Percentiles rank a stretch among this genome's conserved stretches.
Evolutionary conservation across 2,797 vertebrate species (phyloP).

Genomic region (Gallinago nigripennis): DNA sequence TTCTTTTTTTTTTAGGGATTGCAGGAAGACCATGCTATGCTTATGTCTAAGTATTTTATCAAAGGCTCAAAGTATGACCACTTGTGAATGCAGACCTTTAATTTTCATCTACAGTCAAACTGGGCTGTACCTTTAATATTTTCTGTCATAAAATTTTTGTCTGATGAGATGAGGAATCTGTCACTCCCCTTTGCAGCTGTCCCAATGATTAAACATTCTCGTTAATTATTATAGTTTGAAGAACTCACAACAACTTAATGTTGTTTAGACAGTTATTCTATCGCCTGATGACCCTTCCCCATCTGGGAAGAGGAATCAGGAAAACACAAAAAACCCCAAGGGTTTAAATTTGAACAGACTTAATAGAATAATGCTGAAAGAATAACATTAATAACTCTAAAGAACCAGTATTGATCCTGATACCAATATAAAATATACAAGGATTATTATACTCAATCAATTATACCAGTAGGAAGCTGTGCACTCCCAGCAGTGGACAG

Average conservation of each 20-base stretch:
- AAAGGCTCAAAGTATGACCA: background rate
- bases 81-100: background rate
- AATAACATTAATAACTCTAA: background rate
- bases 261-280: background rate
- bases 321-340: background rate
- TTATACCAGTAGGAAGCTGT: background rate
- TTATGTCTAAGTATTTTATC: background rate
- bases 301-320: background rate
- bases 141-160: background rate
- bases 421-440: background rate
- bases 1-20: background rate
- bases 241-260: background rate
- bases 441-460: background rate
- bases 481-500: background rate
- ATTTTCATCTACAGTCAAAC: background rate
- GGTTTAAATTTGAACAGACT: background rate
- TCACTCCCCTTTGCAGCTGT: background rate
- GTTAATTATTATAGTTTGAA: background rate
- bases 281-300: background rate
- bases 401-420: background rate
- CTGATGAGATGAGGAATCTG: background rate
- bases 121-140: background rate
- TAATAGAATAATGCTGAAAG: background rate
- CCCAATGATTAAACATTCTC: background rate
- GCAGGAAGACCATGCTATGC: background rate